Percentiles rank a stretch among this genome's conserved stretches.
Evolutionary conservation across 2,797 vertebrate species (phyloP).

Genomic region (Zalophus californianus): DNA sequence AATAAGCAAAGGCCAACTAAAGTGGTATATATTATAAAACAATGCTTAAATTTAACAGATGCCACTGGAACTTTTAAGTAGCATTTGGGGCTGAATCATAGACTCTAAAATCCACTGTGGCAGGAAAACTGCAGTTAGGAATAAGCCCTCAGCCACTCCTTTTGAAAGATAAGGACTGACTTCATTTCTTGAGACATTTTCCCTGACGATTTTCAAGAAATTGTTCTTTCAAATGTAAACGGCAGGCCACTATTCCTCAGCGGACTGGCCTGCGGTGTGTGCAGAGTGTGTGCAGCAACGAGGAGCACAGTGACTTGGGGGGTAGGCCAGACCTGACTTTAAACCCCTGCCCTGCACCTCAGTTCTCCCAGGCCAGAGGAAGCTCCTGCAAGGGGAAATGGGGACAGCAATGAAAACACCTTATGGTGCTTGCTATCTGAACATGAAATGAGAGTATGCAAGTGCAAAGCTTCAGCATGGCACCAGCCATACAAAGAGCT

Average conservation of each 20-base stretch:
- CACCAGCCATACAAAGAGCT: background rate
- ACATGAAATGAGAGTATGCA: background rate
- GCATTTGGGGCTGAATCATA: background rate
- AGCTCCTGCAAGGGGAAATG: background rate
- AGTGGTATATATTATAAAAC: background rate
- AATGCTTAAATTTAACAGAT: background rate
- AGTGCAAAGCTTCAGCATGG: no score
- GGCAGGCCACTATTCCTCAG: background rate
- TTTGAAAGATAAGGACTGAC: constrained; percentile 1
- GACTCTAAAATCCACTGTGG: background rate
- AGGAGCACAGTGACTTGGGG: background rate
- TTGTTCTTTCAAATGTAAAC: background rate
- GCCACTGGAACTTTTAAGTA: background rate
- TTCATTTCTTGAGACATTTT: constrained; percentile 6
- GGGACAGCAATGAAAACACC: background rate
- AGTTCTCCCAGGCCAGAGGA: background rate
- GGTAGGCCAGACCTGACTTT: background rate
- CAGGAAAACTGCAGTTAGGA: background rate
- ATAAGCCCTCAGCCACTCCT: background rate
- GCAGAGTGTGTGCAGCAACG: accelerated
- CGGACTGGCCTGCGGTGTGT: background rate
- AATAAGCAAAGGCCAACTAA: constrained; percentile 15
- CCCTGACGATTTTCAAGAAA: background rate
- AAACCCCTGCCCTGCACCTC: background rate
- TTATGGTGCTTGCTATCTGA: background rate